Base-by-base conservation (phyloP, 2,888 invertebrate species). In the Polietes domitor region DNA sequence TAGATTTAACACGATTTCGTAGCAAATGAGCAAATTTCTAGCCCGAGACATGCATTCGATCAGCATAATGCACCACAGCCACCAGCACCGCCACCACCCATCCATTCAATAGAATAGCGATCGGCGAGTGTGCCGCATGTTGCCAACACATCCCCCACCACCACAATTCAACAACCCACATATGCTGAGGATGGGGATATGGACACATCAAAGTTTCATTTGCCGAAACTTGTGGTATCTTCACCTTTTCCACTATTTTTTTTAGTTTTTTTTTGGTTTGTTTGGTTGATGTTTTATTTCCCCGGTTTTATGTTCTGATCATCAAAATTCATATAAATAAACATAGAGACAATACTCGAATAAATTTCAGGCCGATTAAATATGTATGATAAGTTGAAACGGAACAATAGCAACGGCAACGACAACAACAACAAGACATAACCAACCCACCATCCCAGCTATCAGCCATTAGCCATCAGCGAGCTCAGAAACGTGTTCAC, bases 211-310 rank as follows among this genome's bases (percentile, higher is more conserved):
- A 70, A 61, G 75, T 61, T 70, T 3, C 61, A 70, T 70, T 75
- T 80, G 53, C 80, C 80, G 74, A 71, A 75, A 74, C 50, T 74
- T 41, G 41, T 19, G 10, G 5, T 43, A n/a, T 37, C 41, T 43
- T 43, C 19, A 28, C 19, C 43, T 68, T 19, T 21, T 12, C 15
- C 41, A 15, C 4, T 68, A 43, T 68, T 68, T 68, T 21, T 2
- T 43, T 19, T 47, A n/a, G 2, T n/a, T 15, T 47, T 47, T 28
- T 61, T 61, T 61, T 19, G n/a, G 26, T 28, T 61, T 58, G 26
- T 12, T 26, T 50, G 7, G 6, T 28, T 41, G 9, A 32, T 68
- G 19, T 37, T 37, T 15, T 9, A 32, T 32, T 41, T 26, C 9
- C 2, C 1, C 68, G 71, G 6, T 21, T 43, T 47, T 26, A 61